These are phyloP conservation scores for Neodiprion pinetum DNA, from an alignment of 1,140 invertebrate species.

Conservation along the genomic window DNA sequence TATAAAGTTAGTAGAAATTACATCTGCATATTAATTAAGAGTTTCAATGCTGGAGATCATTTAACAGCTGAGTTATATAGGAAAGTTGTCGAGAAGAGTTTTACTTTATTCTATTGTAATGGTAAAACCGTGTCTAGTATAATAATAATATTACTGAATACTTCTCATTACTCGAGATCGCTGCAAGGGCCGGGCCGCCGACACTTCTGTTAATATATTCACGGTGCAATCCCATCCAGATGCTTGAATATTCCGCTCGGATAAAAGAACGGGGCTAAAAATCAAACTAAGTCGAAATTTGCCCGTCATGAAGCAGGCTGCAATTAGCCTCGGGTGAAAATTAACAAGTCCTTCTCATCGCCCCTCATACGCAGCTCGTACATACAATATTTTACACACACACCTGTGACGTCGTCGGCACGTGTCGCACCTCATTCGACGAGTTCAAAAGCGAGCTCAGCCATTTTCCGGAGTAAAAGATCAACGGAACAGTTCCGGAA, in stretches of 20 bases:
- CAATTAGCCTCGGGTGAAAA: neutral
- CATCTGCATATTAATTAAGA: slow-evolving; percentile 45
- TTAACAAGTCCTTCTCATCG: neutral
- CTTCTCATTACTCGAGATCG: neutral
- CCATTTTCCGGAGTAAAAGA: too few species aligned
- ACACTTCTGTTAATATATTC: neutral
- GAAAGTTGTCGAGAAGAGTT: neutral
- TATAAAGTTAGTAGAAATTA: slow-evolving; percentile 51
- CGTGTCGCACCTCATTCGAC: too few species aligned
- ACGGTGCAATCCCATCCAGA: neutral
- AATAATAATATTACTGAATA: slow-evolving; percentile 8
- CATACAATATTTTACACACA: neutral
- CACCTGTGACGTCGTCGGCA: too few species aligned
- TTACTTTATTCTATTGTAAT: slow-evolving; percentile 3
- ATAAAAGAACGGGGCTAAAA: neutral
- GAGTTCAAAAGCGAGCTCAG: too few species aligned
- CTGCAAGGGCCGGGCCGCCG: neutral
- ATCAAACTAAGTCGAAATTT: neutral
- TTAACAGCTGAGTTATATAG: slow-evolving; percentile 35
- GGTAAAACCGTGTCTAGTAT: slow-evolving; percentile 1
- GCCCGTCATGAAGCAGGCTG: neutral
- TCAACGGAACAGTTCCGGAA: too few species aligned
- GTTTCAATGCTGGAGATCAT: slow-evolving; percentile 50
- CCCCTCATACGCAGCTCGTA: neutral
- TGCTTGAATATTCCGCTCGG: neutral